Conservation (phyloP, 2,113 vertebrate genomes). For the Chaenocephalus aceratus region DNA sequence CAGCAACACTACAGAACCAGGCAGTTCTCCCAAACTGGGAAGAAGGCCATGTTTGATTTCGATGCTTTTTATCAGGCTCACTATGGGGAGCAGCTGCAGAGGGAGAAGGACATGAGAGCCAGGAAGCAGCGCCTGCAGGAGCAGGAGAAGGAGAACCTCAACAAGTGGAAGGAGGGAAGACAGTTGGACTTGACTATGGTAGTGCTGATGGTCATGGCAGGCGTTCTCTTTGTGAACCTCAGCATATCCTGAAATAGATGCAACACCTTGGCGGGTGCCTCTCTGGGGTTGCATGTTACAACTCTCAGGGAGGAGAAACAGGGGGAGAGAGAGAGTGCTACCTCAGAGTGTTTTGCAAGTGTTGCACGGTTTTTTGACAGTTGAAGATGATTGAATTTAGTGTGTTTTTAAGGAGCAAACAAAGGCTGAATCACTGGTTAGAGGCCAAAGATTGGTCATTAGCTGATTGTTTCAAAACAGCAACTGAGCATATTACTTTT, state of each 20-base stretch:
- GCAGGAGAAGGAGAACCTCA: not conserved
- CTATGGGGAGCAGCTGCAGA: conserved; percentile 91
- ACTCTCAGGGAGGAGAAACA: not conserved
- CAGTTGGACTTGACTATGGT: conserved; percentile 39
- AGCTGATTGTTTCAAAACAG: not conserved
- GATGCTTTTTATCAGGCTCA: conserved; percentile 93
- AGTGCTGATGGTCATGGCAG: conserved; percentile 49
- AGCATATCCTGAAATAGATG: conserved; percentile 45
- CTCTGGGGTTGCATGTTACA: not conserved
- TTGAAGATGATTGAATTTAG: not conserved
- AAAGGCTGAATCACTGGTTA: not conserved
- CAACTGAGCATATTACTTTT: not conserved
- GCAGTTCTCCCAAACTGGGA: conserved; percentile 18
- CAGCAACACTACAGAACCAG: conserved; percentile 19
- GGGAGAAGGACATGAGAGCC: conserved; percentile 77
- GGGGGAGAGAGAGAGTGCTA: not conserved
- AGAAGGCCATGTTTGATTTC: conserved; percentile 85
- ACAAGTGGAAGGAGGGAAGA: conserved; percentile 9
- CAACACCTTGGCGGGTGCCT: not conserved
- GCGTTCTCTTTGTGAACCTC: conserved; percentile 26
- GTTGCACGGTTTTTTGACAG: conserved; percentile 39
- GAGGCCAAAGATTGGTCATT: not conserved
- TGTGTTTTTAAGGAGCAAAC: not conserved
- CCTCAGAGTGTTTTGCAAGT: conserved; percentile 21
- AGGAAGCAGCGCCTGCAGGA: conserved; percentile 68